Conservation (phyloP, 2,797 vertebrate species). For the Dendrocincla tyrannina region DNA sequence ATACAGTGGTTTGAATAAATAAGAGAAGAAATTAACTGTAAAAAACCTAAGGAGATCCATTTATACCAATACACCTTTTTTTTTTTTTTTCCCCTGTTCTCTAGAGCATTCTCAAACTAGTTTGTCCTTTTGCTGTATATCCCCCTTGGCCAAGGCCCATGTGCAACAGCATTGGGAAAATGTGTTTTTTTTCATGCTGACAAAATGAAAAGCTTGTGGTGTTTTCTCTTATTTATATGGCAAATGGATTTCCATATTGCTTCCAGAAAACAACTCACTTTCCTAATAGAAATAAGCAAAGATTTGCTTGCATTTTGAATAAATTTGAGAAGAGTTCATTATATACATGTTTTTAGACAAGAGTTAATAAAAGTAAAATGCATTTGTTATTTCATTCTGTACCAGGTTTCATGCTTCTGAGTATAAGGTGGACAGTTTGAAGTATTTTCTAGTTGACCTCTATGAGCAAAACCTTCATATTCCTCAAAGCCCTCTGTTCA, state of each 20-base stretch:
- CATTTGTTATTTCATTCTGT: not conserved
- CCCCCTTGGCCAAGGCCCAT: not conserved
- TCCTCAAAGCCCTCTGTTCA: not conserved
- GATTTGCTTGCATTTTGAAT: not conserved
- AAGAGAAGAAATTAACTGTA: not conserved
- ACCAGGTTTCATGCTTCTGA: not conserved
- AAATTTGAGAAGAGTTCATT: not conserved
- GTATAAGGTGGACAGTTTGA: not conserved
- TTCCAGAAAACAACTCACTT: not conserved
- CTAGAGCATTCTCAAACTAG: not conserved
- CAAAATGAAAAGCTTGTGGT: not conserved
- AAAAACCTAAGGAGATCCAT: not conserved
- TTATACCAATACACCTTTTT: not conserved
- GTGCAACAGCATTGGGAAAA: not conserved
- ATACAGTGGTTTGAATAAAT: not conserved
- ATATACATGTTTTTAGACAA: not conserved
- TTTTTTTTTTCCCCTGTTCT: not conserved
- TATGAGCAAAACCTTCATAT: not conserved
- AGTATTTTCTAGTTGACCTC: not conserved
- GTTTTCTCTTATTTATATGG: not conserved
- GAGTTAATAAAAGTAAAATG: not conserved
- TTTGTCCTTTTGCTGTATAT: not conserved
- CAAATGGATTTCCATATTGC: conserved; percentile 4
- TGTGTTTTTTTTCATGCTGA: not conserved
- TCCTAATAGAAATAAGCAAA: not conserved